phyloP scores from a whole-genome alignment of 2,888 invertebrate genomes.

The Mythimna albipuncta region DNA sequence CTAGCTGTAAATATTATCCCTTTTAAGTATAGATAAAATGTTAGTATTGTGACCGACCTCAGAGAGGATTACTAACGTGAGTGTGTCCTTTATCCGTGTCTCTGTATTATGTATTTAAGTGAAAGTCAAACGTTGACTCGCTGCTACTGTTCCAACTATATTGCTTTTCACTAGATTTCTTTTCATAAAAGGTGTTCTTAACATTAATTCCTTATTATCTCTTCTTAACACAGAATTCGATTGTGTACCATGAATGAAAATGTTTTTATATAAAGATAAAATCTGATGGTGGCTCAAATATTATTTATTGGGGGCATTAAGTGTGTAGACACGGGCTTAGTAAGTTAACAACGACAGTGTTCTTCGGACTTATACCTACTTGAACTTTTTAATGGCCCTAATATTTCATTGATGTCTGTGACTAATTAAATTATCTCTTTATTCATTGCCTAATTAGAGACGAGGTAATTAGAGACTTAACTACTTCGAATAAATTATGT shows the following conservation, averaged over 20 bases:
- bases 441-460: slow-evolving; percentile 40
- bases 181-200: slow-evolving; percentile 35
- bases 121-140: slow-evolving; percentile 62
- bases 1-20: slow-evolving; percentile 46
- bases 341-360: slow-evolving; percentile 20
- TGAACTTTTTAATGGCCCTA: slow-evolving; percentile 38
- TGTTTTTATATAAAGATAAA: slow-evolving; percentile 45
- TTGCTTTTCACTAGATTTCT: slow-evolving; percentile 26
- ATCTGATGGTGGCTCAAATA: slow-evolving; percentile 30
- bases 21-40: slow-evolving; percentile 53
- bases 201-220: slow-evolving; percentile 39
- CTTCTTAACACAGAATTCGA: slow-evolving; percentile 31
- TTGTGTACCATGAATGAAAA: slow-evolving; percentile 26
- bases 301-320: slow-evolving; percentile 45
- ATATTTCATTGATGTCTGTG: slow-evolving; percentile 44
- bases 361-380: slow-evolving; percentile 6
- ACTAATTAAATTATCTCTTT: slow-evolving; percentile 44
- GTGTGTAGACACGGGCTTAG: slow-evolving; percentile 33
- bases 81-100: slow-evolving; percentile 61
- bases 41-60: slow-evolving; percentile 58
- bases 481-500: slow-evolving; percentile 30
- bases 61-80: slow-evolving; percentile 40
- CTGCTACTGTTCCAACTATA: slow-evolving; percentile 34
- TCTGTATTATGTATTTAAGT: slow-evolving; percentile 34
- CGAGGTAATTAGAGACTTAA: slow-evolving; percentile 21